Percentiles rank a stretch among this genome's conserved stretches.
These are phyloP conservation scores for Deroptyus accipitrinus DNA, from an alignment of 2,113 vertebrate genomes.

Conservation along the genomic window DNA sequence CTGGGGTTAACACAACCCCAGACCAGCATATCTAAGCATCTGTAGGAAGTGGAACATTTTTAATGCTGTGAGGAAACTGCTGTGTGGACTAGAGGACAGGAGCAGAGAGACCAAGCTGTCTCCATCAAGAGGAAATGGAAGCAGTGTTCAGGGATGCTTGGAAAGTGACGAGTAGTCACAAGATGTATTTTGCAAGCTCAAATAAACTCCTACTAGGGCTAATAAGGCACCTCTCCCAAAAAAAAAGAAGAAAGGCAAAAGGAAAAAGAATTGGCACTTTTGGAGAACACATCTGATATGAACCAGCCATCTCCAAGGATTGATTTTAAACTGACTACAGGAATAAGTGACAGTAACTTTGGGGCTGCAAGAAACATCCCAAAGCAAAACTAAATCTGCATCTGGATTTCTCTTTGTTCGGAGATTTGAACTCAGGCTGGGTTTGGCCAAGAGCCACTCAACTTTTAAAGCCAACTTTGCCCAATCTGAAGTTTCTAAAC, in stretches of 20 bases:
- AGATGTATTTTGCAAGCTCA: neutral
- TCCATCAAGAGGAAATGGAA: slow-evolving; percentile 3
- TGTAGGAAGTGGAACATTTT: slow-evolving; percentile 24
- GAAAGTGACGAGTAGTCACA: neutral
- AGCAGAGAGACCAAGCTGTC: neutral
- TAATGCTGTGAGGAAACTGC: slow-evolving; percentile 31
- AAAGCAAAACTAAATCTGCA: neutral
- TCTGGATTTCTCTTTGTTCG: slow-evolving; percentile 4
- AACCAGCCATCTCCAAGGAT: neutral
- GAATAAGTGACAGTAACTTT: neutral
- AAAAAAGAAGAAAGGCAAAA: neutral
- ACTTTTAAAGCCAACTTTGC: neutral
- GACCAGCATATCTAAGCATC: neutral
- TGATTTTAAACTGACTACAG: neutral
- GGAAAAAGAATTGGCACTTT: neutral
- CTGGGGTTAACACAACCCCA: neutral
- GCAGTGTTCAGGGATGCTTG: neutral
- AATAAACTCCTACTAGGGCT: neutral
- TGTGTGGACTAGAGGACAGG: neutral
- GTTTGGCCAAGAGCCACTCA: neutral
- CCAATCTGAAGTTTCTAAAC: neutral
- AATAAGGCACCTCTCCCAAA: neutral
- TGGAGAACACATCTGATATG: neutral
- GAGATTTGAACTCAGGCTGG: neutral
- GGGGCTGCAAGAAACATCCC: neutral